A percentile compares a stretch with the other conserved stretches of the same genome.
Evolutionary conservation across 2,797 vertebrate species (phyloP).

Genomic region (Alcedo quadribrachys): DNA sequence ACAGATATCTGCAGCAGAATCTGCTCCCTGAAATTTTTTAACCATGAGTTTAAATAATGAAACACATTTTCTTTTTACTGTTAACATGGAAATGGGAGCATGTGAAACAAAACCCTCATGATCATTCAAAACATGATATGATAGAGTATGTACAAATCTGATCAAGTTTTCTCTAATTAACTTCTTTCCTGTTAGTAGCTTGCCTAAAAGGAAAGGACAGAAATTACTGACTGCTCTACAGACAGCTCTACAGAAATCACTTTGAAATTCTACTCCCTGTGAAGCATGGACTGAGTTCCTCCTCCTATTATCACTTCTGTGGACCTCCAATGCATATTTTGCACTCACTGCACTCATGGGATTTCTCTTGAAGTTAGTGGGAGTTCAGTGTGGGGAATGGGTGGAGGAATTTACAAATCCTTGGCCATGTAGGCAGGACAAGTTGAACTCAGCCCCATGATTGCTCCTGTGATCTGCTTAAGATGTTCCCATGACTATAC

Average conservation of each 20-base stretch:
- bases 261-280: conserved; percentile 1
- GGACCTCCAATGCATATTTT: not conserved
- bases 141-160: not conserved
- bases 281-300: not conserved
- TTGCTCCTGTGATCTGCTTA: not conserved
- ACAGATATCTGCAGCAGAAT: not conserved
- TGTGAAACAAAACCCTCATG: not conserved
- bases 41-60: not conserved
- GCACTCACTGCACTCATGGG: not conserved
- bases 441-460: not conserved
- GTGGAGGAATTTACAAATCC: not conserved
- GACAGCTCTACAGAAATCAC: not conserved
- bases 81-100: not conserved
- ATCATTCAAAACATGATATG: not conserved
- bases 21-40: not conserved
- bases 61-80: not conserved
- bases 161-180: not conserved
- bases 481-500: not conserved
- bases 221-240: not conserved
- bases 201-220: not conserved
- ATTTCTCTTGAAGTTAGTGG: not conserved
- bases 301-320: not conserved
- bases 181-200: not conserved
- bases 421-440: not conserved
- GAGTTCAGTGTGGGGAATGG: not conserved